Base-by-base conservation (phyloP, 2,113 vertebrate genomes). In the Antennarius striatus region DNA sequence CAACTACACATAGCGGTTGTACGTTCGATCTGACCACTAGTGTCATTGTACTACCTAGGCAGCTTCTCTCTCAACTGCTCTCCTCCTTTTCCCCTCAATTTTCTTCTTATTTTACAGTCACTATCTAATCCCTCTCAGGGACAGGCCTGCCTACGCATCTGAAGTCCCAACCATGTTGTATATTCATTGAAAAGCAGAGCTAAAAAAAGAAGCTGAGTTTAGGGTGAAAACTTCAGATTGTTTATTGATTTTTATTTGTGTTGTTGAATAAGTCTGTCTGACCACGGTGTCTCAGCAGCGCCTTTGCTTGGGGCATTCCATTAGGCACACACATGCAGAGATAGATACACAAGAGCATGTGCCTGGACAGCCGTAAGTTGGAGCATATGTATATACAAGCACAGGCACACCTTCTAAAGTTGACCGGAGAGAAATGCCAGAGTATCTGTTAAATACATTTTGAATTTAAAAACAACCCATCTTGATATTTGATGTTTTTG, bases 181-280 rank as follows among this genome's bases (percentile, higher is more conserved):
- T 97, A 97, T 96, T 98, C 95, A 97, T 98, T 97, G 96, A 92
- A 90, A 85, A 95, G 93, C 91, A 95, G 92, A 73, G 64, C 62
- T 85, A 80, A 74, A 81, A 84, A 82, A 83, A 77, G 79, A 71
- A 79, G 62, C 66, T 60, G 68, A 63, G 93, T 95, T 95, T 94
- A 96, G 82, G 77, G 90, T 91, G 95, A 96, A 94, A 96, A 98
- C 95, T 98, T 98, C 93, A 99, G 94, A 99, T 99, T 98, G 96
- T 98, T 98, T 99, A 98, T 98, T 98, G 96, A 99, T 99, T 99
- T 98, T 98, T 96, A 98, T 98, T 96, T 99, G 95, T 97, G 92
- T 76, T 94, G 94, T 95, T 95, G 95, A 95, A 94, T 95, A 95
- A 94, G 95, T 96, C 94, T 94, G 93, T 93, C 93, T 95, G 92